Conservation (phyloP, 2,888 invertebrate genomes). For the Clepsis dumicolana region DNA sequence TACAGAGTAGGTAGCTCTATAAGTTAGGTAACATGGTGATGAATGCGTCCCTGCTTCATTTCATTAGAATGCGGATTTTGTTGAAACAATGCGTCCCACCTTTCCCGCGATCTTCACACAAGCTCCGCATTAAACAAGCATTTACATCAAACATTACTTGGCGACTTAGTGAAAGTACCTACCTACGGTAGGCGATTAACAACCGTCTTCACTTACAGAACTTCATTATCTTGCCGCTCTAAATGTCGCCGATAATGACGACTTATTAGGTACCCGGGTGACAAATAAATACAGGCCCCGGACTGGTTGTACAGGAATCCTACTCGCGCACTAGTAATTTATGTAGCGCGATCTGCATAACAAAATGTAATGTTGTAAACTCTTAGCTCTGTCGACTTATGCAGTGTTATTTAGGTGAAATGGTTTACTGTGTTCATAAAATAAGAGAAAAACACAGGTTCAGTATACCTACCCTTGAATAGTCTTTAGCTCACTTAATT, state of each 20-base stretch:
- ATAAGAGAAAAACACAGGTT: background rate
- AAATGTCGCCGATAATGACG: conserved; percentile 39
- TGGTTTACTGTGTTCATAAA: background rate
- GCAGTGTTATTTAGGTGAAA: background rate
- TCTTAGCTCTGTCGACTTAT: conserved; percentile 3
- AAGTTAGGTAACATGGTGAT: conserved; percentile 35
- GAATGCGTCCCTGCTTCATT: conserved; percentile 55
- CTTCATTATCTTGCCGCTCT: conserved; percentile 38
- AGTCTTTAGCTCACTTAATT: background rate
- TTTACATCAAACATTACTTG: conserved; percentile 60
- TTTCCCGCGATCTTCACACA: conserved; percentile 62
- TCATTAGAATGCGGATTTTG: conserved; percentile 65
- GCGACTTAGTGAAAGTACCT: conserved; percentile 70
- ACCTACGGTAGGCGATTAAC: conserved; percentile 29
- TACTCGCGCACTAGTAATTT: conserved; percentile 25
- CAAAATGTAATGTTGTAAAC: conserved; percentile 22
- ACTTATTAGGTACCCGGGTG: conserved; percentile 32
- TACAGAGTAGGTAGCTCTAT: conserved; percentile 11
- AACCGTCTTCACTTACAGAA: conserved; percentile 38
- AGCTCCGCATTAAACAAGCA: conserved; percentile 57
- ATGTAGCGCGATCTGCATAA: conserved; percentile 32
- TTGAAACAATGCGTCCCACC: conserved; percentile 71
- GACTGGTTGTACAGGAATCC: conserved; percentile 25
- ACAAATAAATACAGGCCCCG: conserved; percentile 34
- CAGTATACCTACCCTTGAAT: conserved; percentile 5